Evolutionary conservation across 2,888 invertebrate species (phyloP).

Genomic region (Phymatocera aterrima): DNA sequence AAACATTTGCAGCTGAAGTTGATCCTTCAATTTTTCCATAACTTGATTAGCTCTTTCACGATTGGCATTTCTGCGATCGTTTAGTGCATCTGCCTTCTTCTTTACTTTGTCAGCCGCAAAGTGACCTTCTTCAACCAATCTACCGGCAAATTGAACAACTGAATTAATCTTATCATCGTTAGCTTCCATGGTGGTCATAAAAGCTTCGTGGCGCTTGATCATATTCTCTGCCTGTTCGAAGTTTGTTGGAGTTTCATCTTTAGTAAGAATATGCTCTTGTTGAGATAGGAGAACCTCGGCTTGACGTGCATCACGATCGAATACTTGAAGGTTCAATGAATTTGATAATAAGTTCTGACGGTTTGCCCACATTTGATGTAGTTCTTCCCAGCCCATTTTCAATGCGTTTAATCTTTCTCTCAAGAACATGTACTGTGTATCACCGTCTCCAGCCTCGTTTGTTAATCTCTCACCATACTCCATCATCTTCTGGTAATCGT

Average conservation of each 20-base stretch:
- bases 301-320: slow-evolving; percentile 97
- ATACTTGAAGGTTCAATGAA: slow-evolving; percentile 95
- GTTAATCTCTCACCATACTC: slow-evolving; percentile 98
- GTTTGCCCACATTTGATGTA: slow-evolving; percentile 99
- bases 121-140: slow-evolving; percentile 94
- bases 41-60: slow-evolving; percentile 93
- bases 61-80: slow-evolving; percentile 92
- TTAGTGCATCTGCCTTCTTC: slow-evolving; percentile 96
- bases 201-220: slow-evolving; percentile 98
- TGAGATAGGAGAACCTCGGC: slow-evolving; percentile 98
- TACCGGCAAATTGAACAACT: slow-evolving; percentile 95
- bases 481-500: slow-evolving; percentile 99
- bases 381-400: slow-evolving; percentile 99
- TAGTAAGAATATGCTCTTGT: slow-evolving; percentile 97
- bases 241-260: slow-evolving; percentile 95
- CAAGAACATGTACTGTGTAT: slow-evolving; percentile 99
- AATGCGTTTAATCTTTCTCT: slow-evolving; percentile 97
- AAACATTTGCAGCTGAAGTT: slow-evolving; percentile 97
- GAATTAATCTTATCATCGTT: slow-evolving; percentile 99
- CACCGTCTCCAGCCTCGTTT: slow-evolving; percentile 86
- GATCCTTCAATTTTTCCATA: slow-evolving; percentile 95
- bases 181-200: slow-evolving; percentile 99
- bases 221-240: slow-evolving; percentile 98
- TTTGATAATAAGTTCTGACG: slow-evolving; percentile 95
- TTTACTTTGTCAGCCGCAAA: slow-evolving; percentile 97